Evolutionary conservation across 2,113 vertebrate genomes (phyloP).

Genomic region (Campylomormyrus tamandua): DNA sequence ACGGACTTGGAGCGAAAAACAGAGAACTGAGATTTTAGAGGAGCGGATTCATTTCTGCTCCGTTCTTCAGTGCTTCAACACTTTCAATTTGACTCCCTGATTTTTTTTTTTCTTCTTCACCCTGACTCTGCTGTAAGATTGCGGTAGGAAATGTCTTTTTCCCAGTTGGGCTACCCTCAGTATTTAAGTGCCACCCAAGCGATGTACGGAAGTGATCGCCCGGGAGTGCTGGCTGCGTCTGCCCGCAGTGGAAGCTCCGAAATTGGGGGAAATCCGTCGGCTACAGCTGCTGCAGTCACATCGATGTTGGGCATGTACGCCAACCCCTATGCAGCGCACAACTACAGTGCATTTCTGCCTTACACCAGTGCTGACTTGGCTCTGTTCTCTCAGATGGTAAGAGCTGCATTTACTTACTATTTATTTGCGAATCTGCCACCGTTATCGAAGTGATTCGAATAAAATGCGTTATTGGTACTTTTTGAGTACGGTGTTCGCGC

Average conservation of each 20-base stretch:
- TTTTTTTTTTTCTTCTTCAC: conserved; percentile 35
- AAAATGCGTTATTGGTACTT: not conserved
- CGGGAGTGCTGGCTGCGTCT: conserved; percentile 74
- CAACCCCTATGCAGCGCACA: conserved; percentile 80
- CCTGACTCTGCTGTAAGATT: conserved; percentile 43
- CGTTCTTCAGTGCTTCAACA: conserved; percentile 14
- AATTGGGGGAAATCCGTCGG: conserved; percentile 73
- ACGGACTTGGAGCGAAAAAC: conserved; percentile 70
- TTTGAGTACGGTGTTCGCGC: not conserved
- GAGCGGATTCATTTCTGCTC: conserved; percentile 55
- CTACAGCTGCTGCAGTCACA: conserved; percentile 73
- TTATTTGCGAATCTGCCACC: not conserved
- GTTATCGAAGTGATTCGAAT: not conserved
- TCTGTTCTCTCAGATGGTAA: conserved; percentile 97
- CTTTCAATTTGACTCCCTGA: conserved; percentile 26
- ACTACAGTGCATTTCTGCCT: conserved; percentile 93
- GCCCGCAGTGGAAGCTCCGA: conserved; percentile 75
- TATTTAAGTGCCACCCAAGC: conserved; percentile 86
- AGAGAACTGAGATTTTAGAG: conserved; percentile 59
- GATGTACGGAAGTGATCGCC: conserved; percentile 80
- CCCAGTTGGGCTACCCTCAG: conserved; percentile 92
- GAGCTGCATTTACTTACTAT: conserved; percentile 34
- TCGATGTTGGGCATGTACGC: conserved; percentile 93
- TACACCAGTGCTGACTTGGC: conserved; percentile 88
- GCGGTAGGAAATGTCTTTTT: conserved; percentile 83